Evolutionary conservation across 2,113 vertebrate species (phyloP), one percentile per base, ranked within the genome.

Genomic region (Polyodon spathula): DNA sequence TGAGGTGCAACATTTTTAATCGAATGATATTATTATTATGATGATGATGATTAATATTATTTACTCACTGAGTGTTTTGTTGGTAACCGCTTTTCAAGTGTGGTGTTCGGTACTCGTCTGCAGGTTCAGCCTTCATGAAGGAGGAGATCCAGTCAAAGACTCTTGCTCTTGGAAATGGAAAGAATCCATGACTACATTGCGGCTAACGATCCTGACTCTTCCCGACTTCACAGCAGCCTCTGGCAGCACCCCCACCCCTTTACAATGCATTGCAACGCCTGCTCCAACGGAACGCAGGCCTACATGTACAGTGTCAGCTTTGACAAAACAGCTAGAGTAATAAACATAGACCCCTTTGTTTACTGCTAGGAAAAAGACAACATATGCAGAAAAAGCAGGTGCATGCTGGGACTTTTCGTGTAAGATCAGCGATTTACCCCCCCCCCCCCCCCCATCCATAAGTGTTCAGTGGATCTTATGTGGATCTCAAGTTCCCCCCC

Each of bases 101-200:
- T 74, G 76, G 81, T 46, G 73, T 76, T 56, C 76, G 71, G 68
- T 86, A 85, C 70, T 88, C 85, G 16, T 87, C 86, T 68, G 75
- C 81, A 66, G 71, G 81, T 76, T 88, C 86, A 68, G 78, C 76
- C 77, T 88, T 88, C 79, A 78, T 84, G 82, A 88, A 87, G 77
- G 85, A 87, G 63, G 85, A 88, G 78, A 88, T 88, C 85, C 86
- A 88, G 71, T 88, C 86, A 75, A 86, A 88, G 74, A 88, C 84
- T 83, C 86, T 75, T 75, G 85, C 85, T 84, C 85, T 87, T 65
- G 67, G 81, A 83, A 73, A 84, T 0, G 59, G 48, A 84, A 67
- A 81, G 16, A 81, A 67, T 46, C 62, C 66, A 68, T 84, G 58
- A 84, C 66, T 53, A 75, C 59, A 10, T 50, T 50, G 46, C n/a